These are phyloP conservation scores for Platyscapa corneri DNA, from an alignment of 1,140 invertebrate genomes.

Conservation along the genomic window DNA sequence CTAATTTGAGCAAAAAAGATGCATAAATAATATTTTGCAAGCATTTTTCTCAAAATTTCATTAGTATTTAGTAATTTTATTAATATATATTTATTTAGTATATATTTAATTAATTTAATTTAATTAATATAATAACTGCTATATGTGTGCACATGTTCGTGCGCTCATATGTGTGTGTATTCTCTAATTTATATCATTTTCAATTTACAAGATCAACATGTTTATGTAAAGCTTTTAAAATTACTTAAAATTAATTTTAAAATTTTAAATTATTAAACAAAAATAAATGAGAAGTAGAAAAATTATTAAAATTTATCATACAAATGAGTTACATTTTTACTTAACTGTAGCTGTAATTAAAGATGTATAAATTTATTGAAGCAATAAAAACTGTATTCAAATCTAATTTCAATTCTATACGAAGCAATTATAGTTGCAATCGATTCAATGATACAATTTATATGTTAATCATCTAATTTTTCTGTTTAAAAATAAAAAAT, in stretches of 20 bases:
- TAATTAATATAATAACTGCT: too few species aligned
- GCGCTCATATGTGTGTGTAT: neutral
- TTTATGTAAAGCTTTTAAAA: neutral
- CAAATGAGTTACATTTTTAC: too few species aligned
- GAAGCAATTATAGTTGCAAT: constrained; percentile 26
- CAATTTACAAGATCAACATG: neutral
- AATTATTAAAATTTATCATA: too few species aligned
- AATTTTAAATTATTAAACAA: too few species aligned
- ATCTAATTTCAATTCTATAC: constrained; percentile 11
- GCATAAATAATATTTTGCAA: neutral
- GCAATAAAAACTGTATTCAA: constrained; percentile 31
- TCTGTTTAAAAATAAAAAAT: too few species aligned
- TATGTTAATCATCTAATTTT: too few species aligned
- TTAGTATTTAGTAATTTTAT: neutral
- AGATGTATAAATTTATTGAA: neutral
- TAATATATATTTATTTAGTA: too few species aligned
- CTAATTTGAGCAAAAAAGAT: constrained; percentile 11
- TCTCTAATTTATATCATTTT: neutral
- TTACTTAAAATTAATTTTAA: neutral
- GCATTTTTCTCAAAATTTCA: neutral
- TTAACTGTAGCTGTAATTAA: too few species aligned
- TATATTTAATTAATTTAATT: too few species aligned
- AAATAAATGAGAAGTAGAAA: too few species aligned
- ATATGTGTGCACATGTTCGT: too few species aligned
- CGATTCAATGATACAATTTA: too few species aligned